Evolutionary conservation across 2,113 vertebrate species (phyloP), one percentile per base, ranked within the genome.

Genomic region (Corythornis madagascariensis): DNA sequence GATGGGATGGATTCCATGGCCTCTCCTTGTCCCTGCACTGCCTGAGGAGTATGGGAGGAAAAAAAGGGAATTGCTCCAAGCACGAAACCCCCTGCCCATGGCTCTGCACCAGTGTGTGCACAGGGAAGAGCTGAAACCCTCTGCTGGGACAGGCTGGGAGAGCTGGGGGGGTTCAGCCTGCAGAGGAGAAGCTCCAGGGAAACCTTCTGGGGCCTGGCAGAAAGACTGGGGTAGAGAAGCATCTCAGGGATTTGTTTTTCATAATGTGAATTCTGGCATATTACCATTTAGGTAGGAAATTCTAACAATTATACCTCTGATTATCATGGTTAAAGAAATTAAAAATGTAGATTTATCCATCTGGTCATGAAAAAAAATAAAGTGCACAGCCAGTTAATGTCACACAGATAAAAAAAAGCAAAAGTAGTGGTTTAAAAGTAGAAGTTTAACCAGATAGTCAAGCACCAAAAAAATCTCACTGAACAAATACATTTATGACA

Each of bases 61-160:
- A 67, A 9, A 43, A 16, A 43, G 17, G 7, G 15, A 31, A 71
- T 3, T 63, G 31, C 10, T 19, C 11, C 43, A 33, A 71, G 43
- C 11, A 42, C 8, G 11, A 22, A 80, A 72, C 7, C 61, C 18
- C 50, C 42, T 53, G 13, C 45, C 42, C 43, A 24, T 2, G 48
- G n/a, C 25, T 72, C 25, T n/a, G 0, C 0, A 3, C 2, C 11
- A 71, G n/a, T 2, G 2, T 1, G 2, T 5, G 16, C 48, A 29
- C 5, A 1, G 19, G 18, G 42, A 85, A 72, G 7, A 38, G 14
- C 33, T 25, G 21, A 35, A 35, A 35, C 20, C 31, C 56, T 57
- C 19, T 57, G 31, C 56, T n/a, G 33, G 33, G 33, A 35, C 33
- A 35, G 33, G 33, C 33, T 35, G 33, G 33, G 33, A 35, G 33